These are phyloP conservation scores for Scaptomyza hsui DNA, from an alignment of 1,140 invertebrate genomes.

Conservation along the genomic window DNA sequence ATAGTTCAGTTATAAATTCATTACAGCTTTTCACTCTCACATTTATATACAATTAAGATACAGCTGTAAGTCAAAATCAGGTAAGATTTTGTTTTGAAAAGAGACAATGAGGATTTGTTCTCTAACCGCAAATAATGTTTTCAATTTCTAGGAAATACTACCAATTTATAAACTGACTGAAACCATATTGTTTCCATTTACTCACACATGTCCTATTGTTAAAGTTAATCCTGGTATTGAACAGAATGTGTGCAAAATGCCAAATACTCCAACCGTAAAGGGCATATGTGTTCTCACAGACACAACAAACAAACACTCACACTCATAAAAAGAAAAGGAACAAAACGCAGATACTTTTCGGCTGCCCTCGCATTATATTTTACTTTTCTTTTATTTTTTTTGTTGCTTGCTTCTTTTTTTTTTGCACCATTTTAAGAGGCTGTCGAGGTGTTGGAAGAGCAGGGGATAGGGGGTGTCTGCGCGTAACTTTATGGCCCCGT, in stretches of 20 bases:
- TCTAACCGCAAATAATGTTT: background rate
- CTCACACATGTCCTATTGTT: conserved; percentile 47
- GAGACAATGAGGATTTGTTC: background rate
- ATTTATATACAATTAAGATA: too few species aligned
- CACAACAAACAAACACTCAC: too few species aligned
- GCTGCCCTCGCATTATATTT: conserved; percentile 56
- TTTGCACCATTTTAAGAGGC: conserved; percentile 31
- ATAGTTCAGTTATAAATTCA: too few species aligned
- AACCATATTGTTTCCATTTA: background rate
- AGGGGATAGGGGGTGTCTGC: conserved; percentile 6
- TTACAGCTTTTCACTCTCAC: too few species aligned
- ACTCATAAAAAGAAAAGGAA: conserved; percentile 17
- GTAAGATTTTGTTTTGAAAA: background rate
- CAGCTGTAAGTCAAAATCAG: background rate
- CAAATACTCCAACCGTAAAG: conserved; percentile 47
- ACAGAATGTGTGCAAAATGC: conserved; percentile 43
- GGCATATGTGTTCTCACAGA: conserved; percentile 60
- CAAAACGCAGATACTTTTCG: conserved; percentile 62
- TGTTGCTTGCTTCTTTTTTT: conserved; percentile 12
- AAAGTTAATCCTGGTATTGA: conserved; percentile 54
- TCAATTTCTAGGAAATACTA: background rate
- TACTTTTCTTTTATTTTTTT: conserved; percentile 18
- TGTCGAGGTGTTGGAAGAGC: background rate
- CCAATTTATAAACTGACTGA: background rate
- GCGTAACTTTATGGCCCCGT: conserved; percentile 67